Evolutionary conservation across 1,140 invertebrate genomes (phyloP).

Genomic region (Cotesia chilonis): DNA sequence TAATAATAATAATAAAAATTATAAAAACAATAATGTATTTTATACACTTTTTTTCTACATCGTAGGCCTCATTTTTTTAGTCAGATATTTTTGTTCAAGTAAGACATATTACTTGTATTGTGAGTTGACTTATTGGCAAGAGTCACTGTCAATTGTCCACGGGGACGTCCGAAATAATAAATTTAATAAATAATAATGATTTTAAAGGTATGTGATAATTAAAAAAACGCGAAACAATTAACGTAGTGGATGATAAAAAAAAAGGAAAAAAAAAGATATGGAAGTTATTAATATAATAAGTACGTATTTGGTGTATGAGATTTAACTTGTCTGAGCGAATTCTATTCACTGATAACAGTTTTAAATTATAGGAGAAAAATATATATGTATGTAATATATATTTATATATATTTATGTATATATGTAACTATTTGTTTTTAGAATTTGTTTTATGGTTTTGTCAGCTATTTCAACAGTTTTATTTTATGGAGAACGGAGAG

Average conservation of each 20-base stretch:
- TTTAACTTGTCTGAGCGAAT: slow-evolving; percentile 18
- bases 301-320: slow-evolving; percentile 31
- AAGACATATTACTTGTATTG: slow-evolving; percentile 5
- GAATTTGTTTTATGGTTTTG: slow-evolving; percentile 1
- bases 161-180: slow-evolving; percentile 22
- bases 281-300: slow-evolving; percentile 14
- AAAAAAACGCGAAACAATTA: not conserved
- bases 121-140: slow-evolving; percentile 35
- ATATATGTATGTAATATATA: slow-evolving; percentile 15
- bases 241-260: slow-evolving; percentile 13
- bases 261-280: slow-evolving; percentile 12
- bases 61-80: slow-evolving; percentile 9
- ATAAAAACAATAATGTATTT: slow-evolving; percentile 48
- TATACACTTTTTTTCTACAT: slow-evolving; percentile 49
- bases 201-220: not conserved
- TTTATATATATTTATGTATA: slow-evolving; percentile 25
- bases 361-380: slow-evolving; percentile 7
- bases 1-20: slow-evolving; percentile 43
- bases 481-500: slow-evolving; percentile 4
- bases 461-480: not conserved
- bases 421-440: slow-evolving; percentile 27
- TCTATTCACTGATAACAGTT: slow-evolving; percentile 12
- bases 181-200: not conserved
- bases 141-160: slow-evolving; percentile 25
- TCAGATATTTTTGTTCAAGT: not conserved